Percentiles rank a stretch among this genome's conserved stretches.
Conservation (phyloP, 53 echinoderm and acorn worm genomes). For the Patiria pectinifera region DNA sequence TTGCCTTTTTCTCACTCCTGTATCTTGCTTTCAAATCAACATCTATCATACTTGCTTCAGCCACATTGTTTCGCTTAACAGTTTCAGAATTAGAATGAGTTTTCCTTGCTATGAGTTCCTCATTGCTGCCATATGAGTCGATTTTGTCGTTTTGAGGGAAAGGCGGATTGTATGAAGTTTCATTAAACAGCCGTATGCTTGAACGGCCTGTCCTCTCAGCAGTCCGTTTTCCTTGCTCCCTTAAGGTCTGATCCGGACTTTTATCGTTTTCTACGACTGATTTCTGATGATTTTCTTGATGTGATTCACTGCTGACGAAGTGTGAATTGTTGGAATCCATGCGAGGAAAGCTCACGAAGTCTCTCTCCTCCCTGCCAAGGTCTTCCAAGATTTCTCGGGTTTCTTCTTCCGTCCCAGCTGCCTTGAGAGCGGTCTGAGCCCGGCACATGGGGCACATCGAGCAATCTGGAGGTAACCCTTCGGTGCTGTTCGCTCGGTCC, state of each 20-base stretch:
- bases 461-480: not conserved
- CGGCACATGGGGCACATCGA: constrained; percentile 55
- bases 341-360: too few relatives aligned
- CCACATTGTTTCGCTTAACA: not conserved
- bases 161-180: not conserved
- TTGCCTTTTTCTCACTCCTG: not conserved
- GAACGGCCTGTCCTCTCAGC: too few relatives aligned
- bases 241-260: not conserved
- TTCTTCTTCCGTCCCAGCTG: not conserved
- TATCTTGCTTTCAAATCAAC: not conserved
- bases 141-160: not conserved
- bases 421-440: not conserved
- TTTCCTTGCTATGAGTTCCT: not conserved
- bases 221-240: not conserved
- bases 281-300: too few relatives aligned
- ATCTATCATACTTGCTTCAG: not conserved
- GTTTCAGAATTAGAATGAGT: not conserved
- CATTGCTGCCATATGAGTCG: constrained; percentile 15
- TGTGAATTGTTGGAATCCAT: too few relatives aligned
- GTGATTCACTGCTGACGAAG: too few relatives aligned
- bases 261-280: not conserved
- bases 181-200: not conserved
- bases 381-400: too few relatives aligned
- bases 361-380: too few relatives aligned
- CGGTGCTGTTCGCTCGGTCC: not conserved